A percentile compares a stretch with the other conserved stretches of the same genome.
Conservation (phyloP, 2,797 vertebrate genomes). For the Vultur gryphus region DNA sequence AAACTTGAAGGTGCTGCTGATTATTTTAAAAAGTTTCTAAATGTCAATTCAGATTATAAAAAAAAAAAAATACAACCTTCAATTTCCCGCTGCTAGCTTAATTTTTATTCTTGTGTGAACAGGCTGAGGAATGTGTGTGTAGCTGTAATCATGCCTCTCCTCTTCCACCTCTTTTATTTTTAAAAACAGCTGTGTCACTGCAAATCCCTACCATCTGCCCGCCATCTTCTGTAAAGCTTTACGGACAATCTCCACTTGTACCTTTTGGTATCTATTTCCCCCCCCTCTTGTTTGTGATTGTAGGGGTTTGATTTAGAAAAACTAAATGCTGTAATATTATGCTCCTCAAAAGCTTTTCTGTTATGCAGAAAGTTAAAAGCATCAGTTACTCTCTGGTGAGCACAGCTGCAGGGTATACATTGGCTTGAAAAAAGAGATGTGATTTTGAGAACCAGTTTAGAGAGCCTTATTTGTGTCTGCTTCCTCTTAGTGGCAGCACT, state of each 20-base stretch:
- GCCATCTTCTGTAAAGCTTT: conserved; percentile 15
- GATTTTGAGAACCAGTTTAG: conserved; percentile 13
- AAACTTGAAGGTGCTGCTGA: background rate
- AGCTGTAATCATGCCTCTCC: conserved; percentile 9
- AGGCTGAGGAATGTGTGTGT: conserved; percentile 4
- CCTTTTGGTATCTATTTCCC: background rate
- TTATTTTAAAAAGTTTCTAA: background rate
- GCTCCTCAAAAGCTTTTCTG: conserved; percentile 1
- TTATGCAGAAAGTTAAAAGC: conserved; percentile 43
- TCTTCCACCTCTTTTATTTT: conserved; percentile 63
- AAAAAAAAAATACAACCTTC: background rate
- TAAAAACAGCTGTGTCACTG: conserved; percentile 65
- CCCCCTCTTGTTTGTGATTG: background rate
- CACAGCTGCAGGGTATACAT: conserved; percentile 7
- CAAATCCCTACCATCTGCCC: conserved; percentile 59
- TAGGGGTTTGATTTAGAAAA: background rate
- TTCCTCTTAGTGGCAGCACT: conserved; percentile 31
- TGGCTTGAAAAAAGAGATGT: background rate
- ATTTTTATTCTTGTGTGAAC: background rate
- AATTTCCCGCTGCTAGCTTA: background rate
- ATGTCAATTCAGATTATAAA: background rate
- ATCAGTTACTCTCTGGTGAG: conserved; percentile 3
- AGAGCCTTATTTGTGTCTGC: conserved; percentile 39
- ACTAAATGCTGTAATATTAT: background rate
- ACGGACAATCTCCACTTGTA: conserved; percentile 14